phyloP scores from a whole-genome alignment of 2,113 vertebrate species.

The Myocastor coypus region DNA sequence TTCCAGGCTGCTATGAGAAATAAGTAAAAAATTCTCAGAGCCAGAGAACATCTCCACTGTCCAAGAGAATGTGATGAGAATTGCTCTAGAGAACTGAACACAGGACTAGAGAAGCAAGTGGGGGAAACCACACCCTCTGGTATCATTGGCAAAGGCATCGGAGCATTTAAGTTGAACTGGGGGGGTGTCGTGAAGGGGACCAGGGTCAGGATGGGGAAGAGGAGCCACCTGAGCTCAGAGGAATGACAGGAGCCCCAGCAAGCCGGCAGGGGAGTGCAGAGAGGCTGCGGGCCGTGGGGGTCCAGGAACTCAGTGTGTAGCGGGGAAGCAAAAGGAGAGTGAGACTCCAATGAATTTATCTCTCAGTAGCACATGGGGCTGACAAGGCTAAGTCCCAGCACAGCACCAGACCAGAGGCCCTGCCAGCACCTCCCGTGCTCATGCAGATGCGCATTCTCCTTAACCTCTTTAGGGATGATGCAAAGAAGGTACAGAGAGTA shows the following conservation, averaged over 20 bases:
- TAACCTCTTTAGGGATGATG: neutral
- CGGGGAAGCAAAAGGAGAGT: neutral
- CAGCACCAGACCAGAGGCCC: fast-evolving
- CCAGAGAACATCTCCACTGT: fast-evolving
- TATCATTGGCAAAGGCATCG: too few relatives aligned
- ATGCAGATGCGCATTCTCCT: neutral
- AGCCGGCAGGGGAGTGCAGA: neutral
- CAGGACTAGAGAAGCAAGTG: neutral
- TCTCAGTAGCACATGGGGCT: fast-evolving
- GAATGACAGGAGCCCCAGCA: fast-evolving
- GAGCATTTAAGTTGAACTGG: neutral
- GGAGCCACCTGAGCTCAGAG: neutral
- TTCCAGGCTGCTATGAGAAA: neutral
- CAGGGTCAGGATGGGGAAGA: neutral
- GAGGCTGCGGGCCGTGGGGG: neutral
- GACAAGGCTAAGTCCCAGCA: fast-evolving
- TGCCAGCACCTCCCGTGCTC: fast-evolving
- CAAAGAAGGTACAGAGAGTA: neutral
- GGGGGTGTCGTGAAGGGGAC: too few relatives aligned
- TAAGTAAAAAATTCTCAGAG: neutral
- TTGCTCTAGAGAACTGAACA: neutral
- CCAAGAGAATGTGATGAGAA: neutral
- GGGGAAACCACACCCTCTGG: neutral
- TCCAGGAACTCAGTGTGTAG: too few relatives aligned
- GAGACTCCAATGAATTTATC: fast-evolving